Evolutionary conservation across 2,888 invertebrate genomes (phyloP).

Genomic region (Stenoptilia bipunctidactyla): DNA sequence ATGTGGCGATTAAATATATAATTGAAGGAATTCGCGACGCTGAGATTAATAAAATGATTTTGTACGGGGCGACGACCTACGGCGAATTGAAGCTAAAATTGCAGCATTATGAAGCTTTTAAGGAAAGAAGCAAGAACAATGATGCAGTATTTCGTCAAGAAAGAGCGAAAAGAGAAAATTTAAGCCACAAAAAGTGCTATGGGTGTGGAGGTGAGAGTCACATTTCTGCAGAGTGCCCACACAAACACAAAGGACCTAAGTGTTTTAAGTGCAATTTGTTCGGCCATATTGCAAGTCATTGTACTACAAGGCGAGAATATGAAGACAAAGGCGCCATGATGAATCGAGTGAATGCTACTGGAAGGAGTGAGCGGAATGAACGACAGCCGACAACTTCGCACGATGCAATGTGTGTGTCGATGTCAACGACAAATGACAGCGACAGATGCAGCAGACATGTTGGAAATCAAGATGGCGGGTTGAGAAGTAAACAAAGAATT

Average conservation of each 20-base stretch:
- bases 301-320: background rate
- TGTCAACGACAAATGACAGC: background rate
- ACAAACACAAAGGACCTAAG: conserved; percentile 7
- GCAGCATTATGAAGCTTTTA: conserved; percentile 9
- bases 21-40: conserved; percentile 17
- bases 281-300: conserved; percentile 10
- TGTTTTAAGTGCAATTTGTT: conserved; percentile 13
- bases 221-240: conserved; percentile 2
- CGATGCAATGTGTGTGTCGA: background rate
- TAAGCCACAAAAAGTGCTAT: conserved; percentile 6
- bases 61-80: conserved; percentile 16
- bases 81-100: conserved; percentile 14
- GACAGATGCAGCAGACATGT: too few species aligned
- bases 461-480: too few species aligned
- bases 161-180: background rate
- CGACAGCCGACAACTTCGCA: background rate
- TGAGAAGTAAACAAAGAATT: too few species aligned
- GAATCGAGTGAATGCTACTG: background rate
- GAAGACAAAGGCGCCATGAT: background rate
- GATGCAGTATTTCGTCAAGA: background rate
- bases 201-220: conserved; percentile 12
- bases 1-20: conserved; percentile 18
- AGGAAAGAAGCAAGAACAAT: conserved; percentile 4
- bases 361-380: background rate
- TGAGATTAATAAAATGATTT: conserved; percentile 15